Conservation (phyloP, 1,140 invertebrate species). For the Bombyx mandarina region DNA sequence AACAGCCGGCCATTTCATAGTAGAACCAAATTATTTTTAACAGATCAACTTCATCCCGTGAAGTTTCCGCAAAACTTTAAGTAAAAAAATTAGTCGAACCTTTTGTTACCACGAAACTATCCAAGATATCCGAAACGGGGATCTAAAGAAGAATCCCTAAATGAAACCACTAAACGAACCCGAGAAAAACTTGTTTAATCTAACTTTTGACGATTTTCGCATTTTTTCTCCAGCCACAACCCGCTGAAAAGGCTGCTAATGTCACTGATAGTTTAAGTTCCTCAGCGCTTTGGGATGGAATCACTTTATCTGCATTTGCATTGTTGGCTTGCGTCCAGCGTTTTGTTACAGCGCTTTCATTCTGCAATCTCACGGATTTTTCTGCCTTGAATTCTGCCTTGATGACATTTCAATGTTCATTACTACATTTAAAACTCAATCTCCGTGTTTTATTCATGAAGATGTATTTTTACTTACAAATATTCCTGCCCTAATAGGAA, state of each 20-base stretch:
- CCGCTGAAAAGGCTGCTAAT: conserved; percentile 13
- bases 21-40: too few species aligned
- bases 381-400: background rate
- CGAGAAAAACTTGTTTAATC: conserved; percentile 44
- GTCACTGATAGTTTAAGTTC: conserved; percentile 23
- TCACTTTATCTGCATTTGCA: conserved; percentile 26
- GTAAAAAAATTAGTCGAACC: too few species aligned
- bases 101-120: too few species aligned
- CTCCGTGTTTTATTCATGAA: background rate
- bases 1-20: too few species aligned
- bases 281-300: conserved; percentile 23
- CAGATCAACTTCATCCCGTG: too few species aligned
- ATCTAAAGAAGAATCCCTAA: conserved; percentile 22
- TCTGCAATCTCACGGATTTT: conserved; percentile 4
- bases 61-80: too few species aligned
- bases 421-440: background rate
- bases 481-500: background rate
- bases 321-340: conserved; percentile 12
- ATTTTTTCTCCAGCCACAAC: conserved; percentile 20
- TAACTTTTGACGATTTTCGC: conserved; percentile 37
- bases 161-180: conserved; percentile 23
- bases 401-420: background rate
- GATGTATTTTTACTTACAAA: background rate
- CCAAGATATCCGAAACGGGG: background rate
- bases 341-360: conserved; percentile 12